Base-by-base conservation (phyloP, 2,113 vertebrate genomes). In the Nasalis larvatus region DNA sequence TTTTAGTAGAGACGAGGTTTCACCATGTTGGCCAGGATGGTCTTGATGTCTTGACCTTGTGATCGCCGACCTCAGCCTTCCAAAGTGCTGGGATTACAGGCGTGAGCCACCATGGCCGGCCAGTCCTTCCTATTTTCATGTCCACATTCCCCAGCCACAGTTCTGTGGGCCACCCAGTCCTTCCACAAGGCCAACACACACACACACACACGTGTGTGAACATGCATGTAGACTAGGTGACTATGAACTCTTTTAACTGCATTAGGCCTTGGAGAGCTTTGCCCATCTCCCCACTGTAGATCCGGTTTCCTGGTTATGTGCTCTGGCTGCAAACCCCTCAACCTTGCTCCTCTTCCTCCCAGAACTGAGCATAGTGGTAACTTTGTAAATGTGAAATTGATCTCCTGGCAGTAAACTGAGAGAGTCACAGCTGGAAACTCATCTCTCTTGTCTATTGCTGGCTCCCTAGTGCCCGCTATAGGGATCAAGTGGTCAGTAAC, bases 121-220 rank as follows among this genome's bases (percentile, higher is more conserved):
- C 6, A 35, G 13, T 83, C 56, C 52, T 91, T 96, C 23, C 27
- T 45, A 9, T 45, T 71, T 9, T 18, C 54, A 91, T 37, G 37
- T 78, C 45, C 27, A 32, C 17, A 2, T 52, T 78, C 7, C 32
- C 37, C 6, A 54, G 20, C 37, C 14, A 27, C 8, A 21, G 25
- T n/a, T 27, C 27, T 37, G 2, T 12, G 23, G 27, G 56, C 40
- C 42, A 1, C 10, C 0, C 4, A 21, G 2, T 40, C 8, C 37
- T 40, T 30, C 13, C 6, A 54, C 2, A 6, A n/a, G n/a, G 8
- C 8, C 10, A 54, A 42, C 77, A 52, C 11, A 52, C 8, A 3
- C 32, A 77, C 27, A 86, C 4, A 9, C 4, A 12, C 14, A n/a
- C 3, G 6, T 1, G 13, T 30, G 11, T 32, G 32, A 68, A 68